Evolutionary conservation across 1,140 invertebrate genomes (phyloP).

Genomic region (Caerostris darwini): DNA sequence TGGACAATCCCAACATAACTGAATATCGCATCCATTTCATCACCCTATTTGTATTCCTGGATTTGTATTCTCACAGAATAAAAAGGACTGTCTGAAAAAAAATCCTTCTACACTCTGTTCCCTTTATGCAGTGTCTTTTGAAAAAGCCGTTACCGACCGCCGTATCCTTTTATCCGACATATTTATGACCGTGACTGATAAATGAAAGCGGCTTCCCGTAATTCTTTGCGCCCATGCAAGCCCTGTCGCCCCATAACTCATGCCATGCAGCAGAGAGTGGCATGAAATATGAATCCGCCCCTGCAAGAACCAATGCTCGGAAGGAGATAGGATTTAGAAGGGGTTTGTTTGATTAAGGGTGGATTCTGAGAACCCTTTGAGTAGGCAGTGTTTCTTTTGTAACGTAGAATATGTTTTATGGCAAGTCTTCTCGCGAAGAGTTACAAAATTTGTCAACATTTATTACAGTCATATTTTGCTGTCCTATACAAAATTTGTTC

Average conservation of each 20-base stretch:
- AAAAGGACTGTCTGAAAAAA: neutral
- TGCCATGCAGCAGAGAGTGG: neutral
- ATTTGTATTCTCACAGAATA: neutral
- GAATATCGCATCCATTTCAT: too few species aligned
- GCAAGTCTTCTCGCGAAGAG: too few species aligned
- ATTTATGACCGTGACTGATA: constrained; percentile 36
- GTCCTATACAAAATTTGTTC: too few species aligned
- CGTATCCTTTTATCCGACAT: constrained; percentile 22
- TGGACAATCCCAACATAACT: too few species aligned
- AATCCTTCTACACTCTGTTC: neutral
- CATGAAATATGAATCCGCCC: constrained; percentile 10
- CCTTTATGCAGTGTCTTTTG: neutral
- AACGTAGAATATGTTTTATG: too few species aligned
- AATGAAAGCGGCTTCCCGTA: neutral
- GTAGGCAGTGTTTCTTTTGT: too few species aligned
- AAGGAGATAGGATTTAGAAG: neutral
- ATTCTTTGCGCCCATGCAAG: neutral
- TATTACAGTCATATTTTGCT: too few species aligned
- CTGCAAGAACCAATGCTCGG: neutral
- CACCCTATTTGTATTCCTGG: neutral
- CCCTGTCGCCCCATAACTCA: constrained; percentile 3
- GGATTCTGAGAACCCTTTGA: too few species aligned
- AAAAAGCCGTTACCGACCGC: constrained; percentile 27
- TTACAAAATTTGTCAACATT: too few species aligned
- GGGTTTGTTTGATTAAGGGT: too few species aligned